phyloP scores from a whole-genome alignment of 2,113 vertebrate species.

The Oenanthe melanoleuca region DNA sequence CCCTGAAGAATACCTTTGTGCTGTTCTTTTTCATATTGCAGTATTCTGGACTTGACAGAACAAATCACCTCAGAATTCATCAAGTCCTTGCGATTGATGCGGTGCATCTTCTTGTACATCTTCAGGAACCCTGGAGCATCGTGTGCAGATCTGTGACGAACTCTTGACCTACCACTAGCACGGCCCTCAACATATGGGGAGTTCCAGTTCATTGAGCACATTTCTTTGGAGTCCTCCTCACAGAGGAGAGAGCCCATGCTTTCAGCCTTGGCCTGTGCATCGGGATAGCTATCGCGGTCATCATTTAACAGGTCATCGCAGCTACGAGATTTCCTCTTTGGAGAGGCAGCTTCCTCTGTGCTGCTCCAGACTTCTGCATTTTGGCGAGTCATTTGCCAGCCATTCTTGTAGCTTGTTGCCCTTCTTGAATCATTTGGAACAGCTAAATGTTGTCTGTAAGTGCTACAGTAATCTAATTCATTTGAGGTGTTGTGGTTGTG shows the following conservation, averaged over 20 bases:
- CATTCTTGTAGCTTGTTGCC: conserved; percentile 84
- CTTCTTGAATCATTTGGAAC: conserved; percentile 82
- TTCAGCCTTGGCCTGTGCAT: conserved; percentile 84
- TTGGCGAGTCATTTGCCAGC: conserved; percentile 86
- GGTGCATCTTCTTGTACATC: conserved; percentile 95
- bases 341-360: conserved; percentile 79
- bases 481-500: conserved; percentile 78
- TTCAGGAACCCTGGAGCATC: conserved; percentile 89
- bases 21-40: conserved; percentile 89
- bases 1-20: conserved; percentile 73
- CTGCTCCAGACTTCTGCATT: conserved; percentile 91
- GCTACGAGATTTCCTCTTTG: conserved; percentile 89
- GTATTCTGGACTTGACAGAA: conserved; percentile 88
- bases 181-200: conserved; percentile 51
- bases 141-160: conserved; percentile 83
- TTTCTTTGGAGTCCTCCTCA: conserved; percentile 77
- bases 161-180: conserved; percentile 69
- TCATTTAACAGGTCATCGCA: conserved; percentile 87
- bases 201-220: conserved; percentile 66
- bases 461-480: conserved; percentile 80
- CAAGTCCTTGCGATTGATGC: conserved; percentile 90
- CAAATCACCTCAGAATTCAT: conserved; percentile 91
- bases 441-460: conserved; percentile 79
- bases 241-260: conserved; percentile 87
- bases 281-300: conserved; percentile 70